Evolutionary conservation across 2,113 vertebrate species (phyloP).

Genomic region (Uropsilus gracilis): DNA sequence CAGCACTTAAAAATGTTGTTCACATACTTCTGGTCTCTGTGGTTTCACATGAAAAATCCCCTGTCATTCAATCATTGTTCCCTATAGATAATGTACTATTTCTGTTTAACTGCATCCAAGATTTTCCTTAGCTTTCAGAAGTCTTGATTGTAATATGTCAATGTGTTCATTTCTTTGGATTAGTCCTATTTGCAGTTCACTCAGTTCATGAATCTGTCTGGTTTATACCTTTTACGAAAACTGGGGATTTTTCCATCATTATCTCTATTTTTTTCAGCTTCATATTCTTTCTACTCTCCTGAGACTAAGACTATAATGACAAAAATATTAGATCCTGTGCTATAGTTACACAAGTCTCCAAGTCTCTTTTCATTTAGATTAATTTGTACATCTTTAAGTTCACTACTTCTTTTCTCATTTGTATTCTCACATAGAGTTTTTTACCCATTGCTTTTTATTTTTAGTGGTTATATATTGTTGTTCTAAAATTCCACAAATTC

Average conservation of each 20-base stretch:
- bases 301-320: background rate
- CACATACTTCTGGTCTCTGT: background rate
- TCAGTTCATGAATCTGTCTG: conserved; percentile 5
- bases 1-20: conserved; percentile 12
- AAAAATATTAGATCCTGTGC: conserved; percentile 3
- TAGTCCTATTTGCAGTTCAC: background rate
- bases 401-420: background rate
- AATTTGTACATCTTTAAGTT: conserved; percentile 34
- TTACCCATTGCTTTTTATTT: background rate
- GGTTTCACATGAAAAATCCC: background rate
- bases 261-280: background rate
- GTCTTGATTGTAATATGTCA: background rate
- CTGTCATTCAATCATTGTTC: background rate
- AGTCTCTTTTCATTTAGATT: conserved; percentile 10
- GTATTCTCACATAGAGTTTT: background rate
- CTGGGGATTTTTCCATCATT: background rate
- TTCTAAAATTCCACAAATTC: background rate
- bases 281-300: background rate
- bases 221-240: background rate
- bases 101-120: conserved; percentile 4
- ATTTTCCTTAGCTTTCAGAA: conserved; percentile 15
- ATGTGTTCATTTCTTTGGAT: background rate
- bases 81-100: background rate
- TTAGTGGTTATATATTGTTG: conserved; percentile 20
- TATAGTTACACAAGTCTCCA: background rate